A percentile compares a stretch with the other conserved stretches of the same genome.
phyloP scores from a whole-genome alignment of 2,113 vertebrate genomes.

The Pholis gunnellus region DNA sequence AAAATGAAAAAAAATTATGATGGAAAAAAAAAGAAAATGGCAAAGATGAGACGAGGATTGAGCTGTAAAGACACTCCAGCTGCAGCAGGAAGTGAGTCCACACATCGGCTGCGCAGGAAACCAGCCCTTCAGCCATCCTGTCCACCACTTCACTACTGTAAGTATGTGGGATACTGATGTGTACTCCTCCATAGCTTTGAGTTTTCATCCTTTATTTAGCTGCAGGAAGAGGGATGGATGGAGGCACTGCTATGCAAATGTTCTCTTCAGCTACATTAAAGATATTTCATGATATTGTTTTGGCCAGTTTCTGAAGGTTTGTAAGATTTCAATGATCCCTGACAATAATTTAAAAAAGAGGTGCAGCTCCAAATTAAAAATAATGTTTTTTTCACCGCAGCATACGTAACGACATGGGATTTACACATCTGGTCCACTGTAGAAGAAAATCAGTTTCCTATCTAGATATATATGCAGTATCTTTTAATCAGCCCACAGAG shows the following conservation, averaged over 20 bases:
- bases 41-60: neutral
- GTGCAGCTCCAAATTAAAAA: too few relatives aligned
- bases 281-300: constrained; percentile 37
- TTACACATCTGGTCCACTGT: neutral
- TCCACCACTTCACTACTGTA: constrained; percentile 50
- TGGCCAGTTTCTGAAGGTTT: neutral
- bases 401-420: too few relatives aligned
- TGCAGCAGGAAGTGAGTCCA: constrained; percentile 48
- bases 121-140: constrained; percentile 33
- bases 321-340: neutral
- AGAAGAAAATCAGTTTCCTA: neutral
- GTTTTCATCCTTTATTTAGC: constrained; percentile 61
- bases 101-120: constrained; percentile 35
- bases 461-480: neutral
- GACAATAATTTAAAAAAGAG: neutral
- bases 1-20: neutral
- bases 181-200: constrained; percentile 48
- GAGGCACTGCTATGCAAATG: constrained; percentile 42
- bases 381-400: neutral
- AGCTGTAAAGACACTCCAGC: constrained; percentile 8
- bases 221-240: constrained; percentile 31
- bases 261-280: constrained; percentile 37
- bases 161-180: constrained; percentile 55
- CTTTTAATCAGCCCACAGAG: constrained; percentile 1
- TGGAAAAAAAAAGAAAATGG: neutral